These are phyloP conservation scores for Ephialtes manifestator DNA, from an alignment of 2,888 invertebrate genomes.

Conservation along the genomic window DNA sequence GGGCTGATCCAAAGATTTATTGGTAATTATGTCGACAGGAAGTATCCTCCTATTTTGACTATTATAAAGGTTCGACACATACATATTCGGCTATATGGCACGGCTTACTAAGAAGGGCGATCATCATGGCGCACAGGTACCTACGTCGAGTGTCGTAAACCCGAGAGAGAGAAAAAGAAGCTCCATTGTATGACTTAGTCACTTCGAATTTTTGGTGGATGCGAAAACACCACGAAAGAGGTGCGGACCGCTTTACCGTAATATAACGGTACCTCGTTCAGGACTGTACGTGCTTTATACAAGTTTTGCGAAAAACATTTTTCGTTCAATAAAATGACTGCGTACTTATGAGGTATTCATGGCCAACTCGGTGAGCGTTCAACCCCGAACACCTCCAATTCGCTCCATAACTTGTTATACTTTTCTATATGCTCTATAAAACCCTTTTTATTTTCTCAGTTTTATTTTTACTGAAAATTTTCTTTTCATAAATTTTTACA, in stretches of 20 bases:
- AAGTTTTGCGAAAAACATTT: too few relatives aligned
- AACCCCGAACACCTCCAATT: too few relatives aligned
- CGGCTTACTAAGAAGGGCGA: background rate
- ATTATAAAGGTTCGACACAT: background rate
- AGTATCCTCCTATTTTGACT: background rate
- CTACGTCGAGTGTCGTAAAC: constrained; percentile 20
- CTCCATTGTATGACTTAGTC: constrained; percentile 7
- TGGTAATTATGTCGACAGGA: constrained; percentile 26
- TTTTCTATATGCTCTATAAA: too few relatives aligned
- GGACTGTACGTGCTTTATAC: too few relatives aligned
- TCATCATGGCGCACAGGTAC: constrained; percentile 28
- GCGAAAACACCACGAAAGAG: background rate
- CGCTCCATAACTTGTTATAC: too few relatives aligned
- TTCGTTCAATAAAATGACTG: background rate
- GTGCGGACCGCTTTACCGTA: background rate
- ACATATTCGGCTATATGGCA: background rate
- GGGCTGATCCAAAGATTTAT: constrained; percentile 32
- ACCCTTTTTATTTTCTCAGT: too few relatives aligned
- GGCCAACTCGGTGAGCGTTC: too few relatives aligned
- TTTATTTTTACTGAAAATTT: too few relatives aligned
- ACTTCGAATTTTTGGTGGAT: background rate
- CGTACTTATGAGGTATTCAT: too few relatives aligned
- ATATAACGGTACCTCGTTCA: background rate
- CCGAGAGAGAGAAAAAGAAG: background rate
- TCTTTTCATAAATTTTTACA: too few relatives aligned